phyloP scores from a whole-genome alignment of 2,113 vertebrate species.

The Excalfactoria chinensis region DNA sequence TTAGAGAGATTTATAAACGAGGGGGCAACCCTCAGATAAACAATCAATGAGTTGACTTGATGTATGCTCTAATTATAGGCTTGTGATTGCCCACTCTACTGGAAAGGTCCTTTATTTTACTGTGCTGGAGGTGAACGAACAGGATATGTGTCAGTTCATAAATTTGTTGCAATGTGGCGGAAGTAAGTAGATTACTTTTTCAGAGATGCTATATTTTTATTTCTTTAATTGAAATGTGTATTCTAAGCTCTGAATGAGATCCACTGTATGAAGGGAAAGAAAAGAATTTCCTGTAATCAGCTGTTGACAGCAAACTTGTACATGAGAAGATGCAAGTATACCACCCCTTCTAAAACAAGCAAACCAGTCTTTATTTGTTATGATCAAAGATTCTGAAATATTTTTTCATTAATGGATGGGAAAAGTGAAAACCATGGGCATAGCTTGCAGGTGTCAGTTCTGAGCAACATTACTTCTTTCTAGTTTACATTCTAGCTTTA shows the following conservation, averaged over 20 bases:
- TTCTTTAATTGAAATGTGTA: not conserved
- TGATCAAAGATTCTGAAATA: not conserved
- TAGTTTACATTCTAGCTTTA: not conserved
- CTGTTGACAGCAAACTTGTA: not conserved
- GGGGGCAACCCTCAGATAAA: not conserved
- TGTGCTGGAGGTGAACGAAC: slow-evolving; percentile 92
- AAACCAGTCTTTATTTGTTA: not conserved
- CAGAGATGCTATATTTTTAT: not conserved
- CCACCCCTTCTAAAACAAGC: not conserved
- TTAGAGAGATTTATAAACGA: not conserved
- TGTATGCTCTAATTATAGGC: slow-evolving; percentile 77
- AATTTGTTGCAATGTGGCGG: slow-evolving; percentile 96
- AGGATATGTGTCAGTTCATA: slow-evolving; percentile 93
- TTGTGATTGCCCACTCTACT: slow-evolving; percentile 94
- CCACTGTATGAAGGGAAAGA: not conserved
- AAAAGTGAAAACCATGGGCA: not conserved
- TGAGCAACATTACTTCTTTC: not conserved
- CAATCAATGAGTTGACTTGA: not conserved
- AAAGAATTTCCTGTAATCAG: not conserved
- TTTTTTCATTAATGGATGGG: not conserved
- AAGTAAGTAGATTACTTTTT: slow-evolving; percentile 85
- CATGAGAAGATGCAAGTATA: not conserved
- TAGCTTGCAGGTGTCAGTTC: not conserved
- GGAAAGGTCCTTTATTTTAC: slow-evolving; percentile 94
- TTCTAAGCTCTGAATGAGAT: not conserved